phyloP scores from a whole-genome alignment of 2,888 invertebrate genomes.

The Heliothis peltigera region DNA sequence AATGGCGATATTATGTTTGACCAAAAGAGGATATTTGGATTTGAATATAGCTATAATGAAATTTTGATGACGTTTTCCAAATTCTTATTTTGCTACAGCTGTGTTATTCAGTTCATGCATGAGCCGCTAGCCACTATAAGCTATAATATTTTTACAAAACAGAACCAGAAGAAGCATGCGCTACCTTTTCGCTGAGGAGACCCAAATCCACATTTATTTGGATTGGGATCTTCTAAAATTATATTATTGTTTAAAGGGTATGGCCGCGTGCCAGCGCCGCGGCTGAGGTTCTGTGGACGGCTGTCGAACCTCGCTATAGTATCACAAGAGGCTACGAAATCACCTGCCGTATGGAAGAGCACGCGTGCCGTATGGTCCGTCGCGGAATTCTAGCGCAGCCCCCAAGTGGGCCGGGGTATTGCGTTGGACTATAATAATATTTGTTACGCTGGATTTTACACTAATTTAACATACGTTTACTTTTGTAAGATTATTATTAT shows the following conservation, averaged over 20 bases:
- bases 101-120: background rate
- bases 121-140: background rate
- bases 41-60: no score
- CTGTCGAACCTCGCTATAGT: conserved; percentile 4
- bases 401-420: conserved; percentile 91
- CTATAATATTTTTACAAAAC: background rate
- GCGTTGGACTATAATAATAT: conserved; percentile 50
- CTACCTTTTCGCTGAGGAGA: no score
- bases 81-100: background rate
- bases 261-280: conserved; percentile 22
- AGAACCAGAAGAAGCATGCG: background rate
- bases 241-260: conserved; percentile 4
- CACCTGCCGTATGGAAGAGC: conserved; percentile 75
- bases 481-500: conserved; percentile 14
- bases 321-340: conserved; percentile 60
- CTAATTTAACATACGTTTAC: conserved; percentile 7
- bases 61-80: background rate
- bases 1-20: no score
- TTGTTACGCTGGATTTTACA: conserved; percentile 1
- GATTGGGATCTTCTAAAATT: background rate
- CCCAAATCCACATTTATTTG: background rate
- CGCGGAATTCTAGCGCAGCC: conserved; percentile 93
- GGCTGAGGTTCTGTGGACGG: conserved; percentile 54
- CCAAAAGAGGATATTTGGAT: no score
- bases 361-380: conserved; percentile 92